Base-by-base conservation (phyloP, 2,797 vertebrate species). In the Sebastes steindachneri region DNA sequence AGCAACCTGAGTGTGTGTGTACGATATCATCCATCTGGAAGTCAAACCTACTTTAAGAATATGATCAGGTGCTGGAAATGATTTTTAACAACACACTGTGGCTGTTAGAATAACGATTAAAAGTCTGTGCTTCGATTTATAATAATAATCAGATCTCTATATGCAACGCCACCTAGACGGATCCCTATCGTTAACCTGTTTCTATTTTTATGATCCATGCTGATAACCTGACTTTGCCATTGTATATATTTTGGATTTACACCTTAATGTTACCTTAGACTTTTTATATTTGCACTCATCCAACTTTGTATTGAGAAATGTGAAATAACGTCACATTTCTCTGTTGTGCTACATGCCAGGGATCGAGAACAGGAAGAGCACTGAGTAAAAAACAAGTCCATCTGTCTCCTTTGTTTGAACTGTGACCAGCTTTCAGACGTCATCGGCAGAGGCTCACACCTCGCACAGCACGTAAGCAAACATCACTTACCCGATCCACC, bases 381-480 rank as follows among this genome's bases (percentile, higher is more conserved):
- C 1, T 10, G n/a, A 73, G 9, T 25, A 66, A 66, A 73, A 86
- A 85, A 60, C 53, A 58, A 69, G 55, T 1, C 8, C 0, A 26
- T 11, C 37, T 19, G 57, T 74, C 25, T 53, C 3, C 1, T 79
- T 70, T 82, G 70, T 67, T 55, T 73, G 57, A 51, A 11, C 41
- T 17, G 59, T 75, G 62, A 57, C 60, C 19, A 53, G 10, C 48
- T 55, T 45, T 84, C 29, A 64, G 37, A 35, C 77, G 54, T 82
- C 89, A 85, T 77, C 84, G 33, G 76, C 84, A 26, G 64, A 62
- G 54, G 23, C 67, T 62, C 25, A 81, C 80, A 60, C 79, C 88
- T 69, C 55, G 3, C 37, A 17, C 21, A 62, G 83, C 89, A 88
- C 77, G 77, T 78, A 82, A 3, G 84, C 88, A 94, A 90, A 95